Percentiles rank a stretch among this genome's conserved stretches.
Conservation (phyloP, 2,888 invertebrate species). For the Autographa pulchrina region DNA sequence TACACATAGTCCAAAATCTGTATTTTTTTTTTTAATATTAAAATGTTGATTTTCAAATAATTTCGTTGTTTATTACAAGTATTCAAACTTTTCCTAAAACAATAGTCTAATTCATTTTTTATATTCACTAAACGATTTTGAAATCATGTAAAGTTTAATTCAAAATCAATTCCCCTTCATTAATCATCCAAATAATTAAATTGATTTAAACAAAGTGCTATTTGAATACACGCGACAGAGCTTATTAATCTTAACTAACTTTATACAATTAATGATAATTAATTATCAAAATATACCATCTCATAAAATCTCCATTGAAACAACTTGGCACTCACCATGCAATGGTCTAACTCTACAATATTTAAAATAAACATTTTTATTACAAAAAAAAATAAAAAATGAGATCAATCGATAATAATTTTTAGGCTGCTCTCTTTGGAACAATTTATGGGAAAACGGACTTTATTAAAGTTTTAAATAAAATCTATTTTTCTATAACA, state of each 20-base stretch:
- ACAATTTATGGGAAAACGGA: slow-evolving; percentile 82
- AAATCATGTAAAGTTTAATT: neutral
- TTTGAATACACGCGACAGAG: slow-evolving; percentile 64
- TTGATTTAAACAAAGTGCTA: slow-evolving; percentile 35
- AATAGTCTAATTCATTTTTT: neutral
- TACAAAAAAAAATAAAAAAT: slow-evolving; percentile 83
- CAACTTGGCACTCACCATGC: slow-evolving; percentile 83
- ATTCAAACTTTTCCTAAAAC: neutral
- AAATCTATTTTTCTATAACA: slow-evolving; percentile 67
- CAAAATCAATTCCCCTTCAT: neutral
- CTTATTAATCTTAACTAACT: slow-evolving; percentile 70
- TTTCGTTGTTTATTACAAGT: neutral
- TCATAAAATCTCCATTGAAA: slow-evolving; percentile 78
- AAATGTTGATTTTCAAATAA: too few relatives aligned
- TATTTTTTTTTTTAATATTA: too few relatives aligned
- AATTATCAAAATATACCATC: slow-evolving; percentile 79
- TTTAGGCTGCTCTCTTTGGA: slow-evolving; percentile 90
- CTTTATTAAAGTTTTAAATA: slow-evolving; percentile 66
- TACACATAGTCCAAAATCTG: neutral
- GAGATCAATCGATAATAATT: slow-evolving; percentile 89
- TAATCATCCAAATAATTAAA: slow-evolving; percentile 17
- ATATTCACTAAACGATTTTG: neutral
- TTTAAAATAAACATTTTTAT: slow-evolving; percentile 85
- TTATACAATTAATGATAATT: slow-evolving; percentile 72
- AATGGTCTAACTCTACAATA: slow-evolving; percentile 68